Base-by-base conservation (phyloP, 2,888 invertebrate genomes). In the Formica aserva region DNA sequence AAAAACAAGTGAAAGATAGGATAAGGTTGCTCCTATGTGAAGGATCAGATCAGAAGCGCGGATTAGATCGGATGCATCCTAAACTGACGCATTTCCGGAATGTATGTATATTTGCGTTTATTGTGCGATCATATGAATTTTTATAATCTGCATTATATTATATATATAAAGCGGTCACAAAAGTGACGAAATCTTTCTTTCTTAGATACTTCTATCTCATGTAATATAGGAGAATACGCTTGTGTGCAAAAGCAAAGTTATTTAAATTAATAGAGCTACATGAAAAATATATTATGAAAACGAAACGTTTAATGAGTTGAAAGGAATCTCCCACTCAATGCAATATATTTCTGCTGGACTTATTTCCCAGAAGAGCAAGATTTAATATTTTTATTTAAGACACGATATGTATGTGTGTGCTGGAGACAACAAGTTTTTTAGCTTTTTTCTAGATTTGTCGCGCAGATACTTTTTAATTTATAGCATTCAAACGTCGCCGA, bases 61-160 rank as follows among this genome's bases (percentile, higher is more conserved):
- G 52, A 52, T 84, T 63, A 69, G 78, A 71, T 88, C 83, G 83
- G 81, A 83, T 83, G 81, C 80, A 62, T 55, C 35, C 60, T 74
- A 48, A 72, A 75, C 62, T 52, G 48, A 52, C 57, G 78, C 74
- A 74, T 65, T 55, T 74, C 13, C 35, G n/a, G 41, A 41, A 18
- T 78, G 45, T 62, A n/a, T n/a, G 8, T 48, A 18, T 18, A 60
- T 45, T 81, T 55, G 45, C n/a, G 2, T 15, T 22, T 6, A 35
- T 18, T n/a, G 32, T 32, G 15, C 76, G 18, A 75, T 45, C 3
- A 15, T 15, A 1, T 55, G 32, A 35, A 74, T 60, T 60, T 38
- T 11, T 13, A 13, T 48, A n/a, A 69, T 48, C 13, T 72, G 26
- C 3, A 32, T 48, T 32, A 32, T 35, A 35, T 55, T n/a, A 52